These are phyloP conservation scores for Heliconius cydno DNA, from an alignment of 2,888 invertebrate genomes.

Conservation along the genomic window DNA sequence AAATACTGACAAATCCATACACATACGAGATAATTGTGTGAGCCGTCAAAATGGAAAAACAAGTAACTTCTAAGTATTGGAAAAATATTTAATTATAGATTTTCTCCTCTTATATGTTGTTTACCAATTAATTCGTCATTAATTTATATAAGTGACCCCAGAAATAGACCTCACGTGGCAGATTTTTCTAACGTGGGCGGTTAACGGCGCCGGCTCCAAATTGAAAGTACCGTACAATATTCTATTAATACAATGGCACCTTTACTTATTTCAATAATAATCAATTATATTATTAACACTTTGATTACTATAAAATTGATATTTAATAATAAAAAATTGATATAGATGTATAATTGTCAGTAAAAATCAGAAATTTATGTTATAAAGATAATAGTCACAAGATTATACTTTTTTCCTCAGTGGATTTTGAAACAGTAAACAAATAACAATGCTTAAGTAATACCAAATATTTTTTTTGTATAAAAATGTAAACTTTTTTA, in stretches of 20 bases:
- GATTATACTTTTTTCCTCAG: background rate
- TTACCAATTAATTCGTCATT: conserved; percentile 37
- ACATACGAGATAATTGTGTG: background rate
- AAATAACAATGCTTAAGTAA: background rate
- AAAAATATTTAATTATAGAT: background rate
- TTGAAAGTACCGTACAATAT: conserved; percentile 58
- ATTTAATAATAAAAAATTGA: background rate
- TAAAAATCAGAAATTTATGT: background rate
- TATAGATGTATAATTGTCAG: background rate
- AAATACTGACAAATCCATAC: no score
- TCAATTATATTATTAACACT: background rate
- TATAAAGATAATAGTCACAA: background rate
- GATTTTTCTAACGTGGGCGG: conserved; percentile 65
- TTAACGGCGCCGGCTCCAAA: conserved; percentile 62
- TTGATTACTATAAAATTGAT: background rate
- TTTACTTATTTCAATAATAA: conserved; percentile 19
- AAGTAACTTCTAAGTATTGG: background rate
- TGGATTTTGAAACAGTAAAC: no score
- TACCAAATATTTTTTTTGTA: background rate
- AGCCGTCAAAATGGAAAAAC: background rate
- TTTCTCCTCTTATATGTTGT: conserved; percentile 1
- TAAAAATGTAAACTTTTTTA: background rate
- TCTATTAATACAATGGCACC: conserved; percentile 50
- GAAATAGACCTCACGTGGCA: conserved; percentile 54
- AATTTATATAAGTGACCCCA: conserved; percentile 51